Conservation (phyloP, 2,888 invertebrate species). For the Sussaba pulchella region DNA sequence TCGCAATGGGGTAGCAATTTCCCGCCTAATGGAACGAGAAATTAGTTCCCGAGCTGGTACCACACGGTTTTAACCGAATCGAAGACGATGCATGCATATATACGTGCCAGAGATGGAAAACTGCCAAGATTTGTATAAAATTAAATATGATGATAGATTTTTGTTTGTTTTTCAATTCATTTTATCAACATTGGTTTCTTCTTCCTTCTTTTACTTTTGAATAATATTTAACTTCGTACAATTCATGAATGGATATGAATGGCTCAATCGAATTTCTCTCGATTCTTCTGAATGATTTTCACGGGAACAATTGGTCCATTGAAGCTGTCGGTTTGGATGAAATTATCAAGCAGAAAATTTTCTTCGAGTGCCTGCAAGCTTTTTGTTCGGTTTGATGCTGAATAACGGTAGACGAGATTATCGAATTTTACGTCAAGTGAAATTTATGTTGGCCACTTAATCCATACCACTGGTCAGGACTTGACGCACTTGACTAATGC, state of each 20-base stretch:
- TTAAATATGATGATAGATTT: constrained; percentile 8
- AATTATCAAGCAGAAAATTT: constrained; percentile 1
- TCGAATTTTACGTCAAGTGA: neutral
- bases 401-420: no score
- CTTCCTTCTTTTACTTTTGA: no score
- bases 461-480: no score
- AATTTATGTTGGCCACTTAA: neutral
- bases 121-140: constrained; percentile 7
- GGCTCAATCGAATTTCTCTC: neutral
- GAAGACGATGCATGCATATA: neutral
- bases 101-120: constrained; percentile 13
- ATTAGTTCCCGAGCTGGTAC: constrained; percentile 58
- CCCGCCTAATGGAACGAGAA: constrained; percentile 66
- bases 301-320: neutral
- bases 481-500: no score
- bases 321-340: neutral
- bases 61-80: constrained; percentile 22
- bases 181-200: neutral
- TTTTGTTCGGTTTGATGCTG: no score
- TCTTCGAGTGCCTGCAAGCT: no score
- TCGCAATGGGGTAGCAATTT: constrained; percentile 63
- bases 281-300: neutral
- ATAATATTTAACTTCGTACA: no score
- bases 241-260: neutral
- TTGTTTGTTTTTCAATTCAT: constrained; percentile 8